Evolutionary conservation across 2,797 vertebrate species (phyloP).

Genomic region (Gambusia yucatana): DNA sequence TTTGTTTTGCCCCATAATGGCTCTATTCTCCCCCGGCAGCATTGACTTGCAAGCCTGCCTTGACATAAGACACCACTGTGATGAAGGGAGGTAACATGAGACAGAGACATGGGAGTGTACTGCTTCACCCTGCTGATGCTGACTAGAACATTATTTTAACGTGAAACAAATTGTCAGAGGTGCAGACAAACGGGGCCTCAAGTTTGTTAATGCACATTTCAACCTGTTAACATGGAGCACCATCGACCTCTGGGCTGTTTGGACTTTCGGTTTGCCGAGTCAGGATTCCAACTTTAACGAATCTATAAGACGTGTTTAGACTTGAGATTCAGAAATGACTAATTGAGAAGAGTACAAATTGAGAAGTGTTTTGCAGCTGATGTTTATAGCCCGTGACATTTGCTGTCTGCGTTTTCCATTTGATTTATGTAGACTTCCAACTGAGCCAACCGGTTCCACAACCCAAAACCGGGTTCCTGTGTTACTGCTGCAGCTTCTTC

Average conservation of each 20-base stretch:
- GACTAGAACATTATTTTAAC: slow-evolving; percentile 11
- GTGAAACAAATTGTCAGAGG: background rate
- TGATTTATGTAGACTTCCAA: background rate
- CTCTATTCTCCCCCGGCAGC: slow-evolving; percentile 75
- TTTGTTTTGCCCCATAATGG: slow-evolving; percentile 82
- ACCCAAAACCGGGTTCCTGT: background rate
- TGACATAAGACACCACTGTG: slow-evolving; percentile 75
- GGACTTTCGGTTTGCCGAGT: background rate
- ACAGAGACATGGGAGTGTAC: slow-evolving; percentile 31
- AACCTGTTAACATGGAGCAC: background rate
- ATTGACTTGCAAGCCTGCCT: slow-evolving; percentile 54
- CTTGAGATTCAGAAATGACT: background rate
- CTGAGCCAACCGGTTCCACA: background rate
- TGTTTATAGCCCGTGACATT: background rate
- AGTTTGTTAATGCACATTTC: background rate
- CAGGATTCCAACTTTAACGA: background rate
- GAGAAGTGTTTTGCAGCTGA: background rate
- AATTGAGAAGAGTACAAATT: background rate
- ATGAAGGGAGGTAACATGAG: slow-evolving; percentile 47
- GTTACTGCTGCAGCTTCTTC: background rate
- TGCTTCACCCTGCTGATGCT: slow-evolving; percentile 13
- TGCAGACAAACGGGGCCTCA: background rate
- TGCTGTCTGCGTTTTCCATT: background rate
- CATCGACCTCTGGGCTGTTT: background rate
- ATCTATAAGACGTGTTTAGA: background rate